Base-by-base conservation (phyloP, 2,797 vertebrate genomes). In the Pseudomugil tenellus region DNA sequence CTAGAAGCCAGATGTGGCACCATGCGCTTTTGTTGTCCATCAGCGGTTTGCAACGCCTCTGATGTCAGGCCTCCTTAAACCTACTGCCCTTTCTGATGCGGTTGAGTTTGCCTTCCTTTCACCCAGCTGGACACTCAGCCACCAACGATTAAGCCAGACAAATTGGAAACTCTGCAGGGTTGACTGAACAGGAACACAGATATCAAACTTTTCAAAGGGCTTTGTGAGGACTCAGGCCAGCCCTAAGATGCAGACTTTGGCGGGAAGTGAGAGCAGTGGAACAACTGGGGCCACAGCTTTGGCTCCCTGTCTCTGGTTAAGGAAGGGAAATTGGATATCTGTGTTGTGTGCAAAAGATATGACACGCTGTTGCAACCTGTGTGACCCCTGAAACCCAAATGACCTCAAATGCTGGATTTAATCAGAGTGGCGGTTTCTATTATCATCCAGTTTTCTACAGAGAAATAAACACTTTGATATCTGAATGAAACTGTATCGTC, bases 11-110 rank as follows among this genome's bases (percentile, higher is more conserved):
- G 91, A 90, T 91, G 92, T 89, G 84, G 84, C 85, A 88, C 82
- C 89, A 87, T 90, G 89, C 89, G 90, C 87, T 91, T 92, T 93
- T 84, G 76, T 87, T 89, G 87, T 84, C 83, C 76, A 82, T 87
- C 89, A 86, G 77, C 67, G 75, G 84, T 79, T 77, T 64, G 70
- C 75, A 14, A 67, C n/a, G 83, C 84, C 83, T 91, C 84, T 84
- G 84, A 88, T 88, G 89, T 88, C 74, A 80, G 86, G 72, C 78
- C 86, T 86, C 83, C 87, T 81, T 88, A 84, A 89, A 91, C 81
- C 72, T 60, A 63, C 74, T 71, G 82, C 77, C 77, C 71, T 80
- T 80, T 92, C 67, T 90, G 89, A 89, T 92, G 92, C 76, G 87
- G 89, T 89, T 35, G 59, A 56, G 51, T 59, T 83, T 52, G 74